A percentile compares a stretch with the other conserved stretches of the same genome.
Evolutionary conservation across 2,888 invertebrate genomes (phyloP).

Genomic region (Zaprionus obscuricornis): DNA sequence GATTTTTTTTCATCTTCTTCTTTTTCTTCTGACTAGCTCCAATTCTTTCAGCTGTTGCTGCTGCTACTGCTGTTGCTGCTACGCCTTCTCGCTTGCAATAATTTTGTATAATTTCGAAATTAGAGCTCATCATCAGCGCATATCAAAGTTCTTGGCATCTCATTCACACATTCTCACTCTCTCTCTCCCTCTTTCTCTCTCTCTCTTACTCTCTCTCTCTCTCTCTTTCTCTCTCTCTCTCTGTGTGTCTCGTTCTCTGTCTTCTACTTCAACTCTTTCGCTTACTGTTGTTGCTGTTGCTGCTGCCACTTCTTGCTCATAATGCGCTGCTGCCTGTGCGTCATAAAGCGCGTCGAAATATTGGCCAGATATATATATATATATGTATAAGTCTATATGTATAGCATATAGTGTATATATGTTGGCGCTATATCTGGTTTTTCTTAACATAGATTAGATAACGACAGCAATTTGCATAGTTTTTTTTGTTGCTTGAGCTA

Average conservation of each 20-base stretch:
- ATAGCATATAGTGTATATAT: too few relatives aligned
- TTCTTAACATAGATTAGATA: slow-evolving; percentile 49
- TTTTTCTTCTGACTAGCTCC: too few relatives aligned
- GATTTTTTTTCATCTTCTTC: too few relatives aligned
- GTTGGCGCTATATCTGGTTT: neutral
- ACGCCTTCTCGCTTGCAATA: slow-evolving; percentile 38
- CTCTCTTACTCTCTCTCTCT: too few relatives aligned
- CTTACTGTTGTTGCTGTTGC: too few relatives aligned
- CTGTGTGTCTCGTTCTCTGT: too few relatives aligned
- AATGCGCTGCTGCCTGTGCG: slow-evolving; percentile 38
- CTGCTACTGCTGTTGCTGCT: too few relatives aligned
- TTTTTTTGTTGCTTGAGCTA: slow-evolving; percentile 14
- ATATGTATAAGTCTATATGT: slow-evolving; percentile 13
- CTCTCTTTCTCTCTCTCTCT: too few relatives aligned
- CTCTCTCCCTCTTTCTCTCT: too few relatives aligned
- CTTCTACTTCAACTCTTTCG: too few relatives aligned
- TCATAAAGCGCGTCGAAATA: slow-evolving; percentile 25
- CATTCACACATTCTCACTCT: too few relatives aligned
- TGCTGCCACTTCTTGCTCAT: slow-evolving; percentile 20
- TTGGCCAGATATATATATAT: slow-evolving; percentile 9
- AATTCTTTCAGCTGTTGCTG: too few relatives aligned
- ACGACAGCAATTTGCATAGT: slow-evolving; percentile 58
- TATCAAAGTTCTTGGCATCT: slow-evolving; percentile 57
- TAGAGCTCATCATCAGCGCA: slow-evolving; percentile 71
- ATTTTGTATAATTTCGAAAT: slow-evolving; percentile 76